Base-by-base conservation (phyloP, 2,113 vertebrate species). In the Anhinga rufa region DNA sequence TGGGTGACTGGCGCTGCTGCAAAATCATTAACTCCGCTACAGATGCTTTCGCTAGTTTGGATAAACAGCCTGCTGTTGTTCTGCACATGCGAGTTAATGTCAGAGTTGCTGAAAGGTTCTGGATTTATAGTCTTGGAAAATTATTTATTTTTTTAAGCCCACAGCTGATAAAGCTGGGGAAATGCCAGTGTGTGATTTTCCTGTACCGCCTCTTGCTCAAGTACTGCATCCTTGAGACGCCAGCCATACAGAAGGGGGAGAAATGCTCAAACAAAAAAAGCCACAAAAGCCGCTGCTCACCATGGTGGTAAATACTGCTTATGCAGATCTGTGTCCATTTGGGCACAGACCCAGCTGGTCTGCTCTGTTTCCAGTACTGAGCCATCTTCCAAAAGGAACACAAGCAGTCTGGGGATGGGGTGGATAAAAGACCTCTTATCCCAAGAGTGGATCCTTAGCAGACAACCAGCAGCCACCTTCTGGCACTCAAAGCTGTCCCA, bases 61-160 rank as follows among this genome's bases (percentile, higher is more conserved):
- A 92, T 95, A 95, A 95, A 92, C 91, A 96, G 92, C 66, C 84
- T 24, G 40, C 89, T 97, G 86, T 97, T 95, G 91, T 92, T 92
- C 84, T 85, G 87, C 94, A 82, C 89, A 42, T 80, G 81, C 51
- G 66, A 85, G 64, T 93, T 77, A 85, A 95, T 95, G 94, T 42
- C 74, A 46, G 81, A 93, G 74, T 10, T 95, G 95, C 34, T 95
- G 97, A 97, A 96, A 97, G 84, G 20, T 28, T 42, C 13, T 17
- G 54, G 78, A 95, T 96, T 96, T 97, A 95, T 82, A 80, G 89
- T 70, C 75, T 24, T 48, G 70, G 81, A 89, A 94, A 91, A 91
- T 92, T 57, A 94, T 95, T 94, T 92, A 75, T 94, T 93, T 93
- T 42, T 64, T 69, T 81, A 93, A 95, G 84, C 49, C 70, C 46